Percentiles rank a stretch among this genome's conserved stretches.
These are phyloP conservation scores for Vanacampus margaritifer DNA, from an alignment of 2,113 vertebrate species.

Conservation along the genomic window DNA sequence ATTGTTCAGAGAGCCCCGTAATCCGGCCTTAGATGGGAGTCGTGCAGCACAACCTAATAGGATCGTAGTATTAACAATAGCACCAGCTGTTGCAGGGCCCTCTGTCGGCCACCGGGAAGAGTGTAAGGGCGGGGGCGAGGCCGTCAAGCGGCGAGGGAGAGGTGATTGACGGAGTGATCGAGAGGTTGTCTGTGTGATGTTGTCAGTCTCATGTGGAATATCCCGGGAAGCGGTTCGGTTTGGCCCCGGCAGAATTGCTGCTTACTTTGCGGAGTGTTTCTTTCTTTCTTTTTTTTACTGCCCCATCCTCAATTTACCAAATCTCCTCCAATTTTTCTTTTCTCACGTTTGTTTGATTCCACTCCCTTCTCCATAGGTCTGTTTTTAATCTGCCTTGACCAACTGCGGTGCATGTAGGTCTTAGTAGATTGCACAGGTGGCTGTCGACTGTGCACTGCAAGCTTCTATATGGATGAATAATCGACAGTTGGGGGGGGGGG, in stretches of 20 bases:
- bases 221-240: conserved; percentile 45
- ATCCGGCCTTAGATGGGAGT: conserved; percentile 86
- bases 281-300: conserved; percentile 20
- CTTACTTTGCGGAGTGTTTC: conserved; percentile 28
- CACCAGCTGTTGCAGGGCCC: conserved; percentile 78
- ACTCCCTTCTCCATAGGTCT: conserved; percentile 6
- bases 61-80: conserved; percentile 90
- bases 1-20: conserved; percentile 87
- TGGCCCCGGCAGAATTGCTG: conserved; percentile 39
- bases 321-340: neutral
- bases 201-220: conserved; percentile 69
- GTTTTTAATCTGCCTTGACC: conserved; percentile 2
- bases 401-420: conserved; percentile 9
- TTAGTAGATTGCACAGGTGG: conserved; percentile 7
- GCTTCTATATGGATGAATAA: conserved; percentile 62
- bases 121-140: conserved; percentile 19
- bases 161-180: conserved; percentile 36
- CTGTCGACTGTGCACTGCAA: conserved; percentile 23
- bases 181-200: conserved; percentile 61
- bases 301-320: neutral
- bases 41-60: conserved; percentile 87
- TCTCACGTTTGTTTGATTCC: neutral
- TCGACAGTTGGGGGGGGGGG: neutral
- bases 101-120: conserved; percentile 72
- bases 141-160: conserved; percentile 18